Base-by-base conservation (phyloP, 2,797 vertebrate species). In the Sebastes kiyomatsui region DNA sequence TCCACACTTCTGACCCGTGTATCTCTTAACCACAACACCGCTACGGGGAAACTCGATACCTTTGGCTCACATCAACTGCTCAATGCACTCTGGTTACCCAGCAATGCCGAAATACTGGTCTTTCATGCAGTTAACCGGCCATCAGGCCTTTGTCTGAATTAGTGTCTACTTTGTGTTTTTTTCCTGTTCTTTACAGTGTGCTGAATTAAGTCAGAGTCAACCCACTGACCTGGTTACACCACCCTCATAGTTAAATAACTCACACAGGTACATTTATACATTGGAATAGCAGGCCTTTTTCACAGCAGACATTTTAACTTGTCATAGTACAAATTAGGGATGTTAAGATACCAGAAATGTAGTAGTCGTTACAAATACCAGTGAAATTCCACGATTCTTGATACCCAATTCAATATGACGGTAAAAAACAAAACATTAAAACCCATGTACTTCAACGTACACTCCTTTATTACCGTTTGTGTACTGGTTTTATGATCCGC, bases 71-170 rank as follows among this genome's bases (percentile, higher is more conserved):
- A 86, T 70, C 86, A 73, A 56, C 75, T 22, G 52, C 75, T 80
- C 69, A 22, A 8, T 70, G 30, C 20, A 14, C 52, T 56, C 49
- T 79, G 66, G 85, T 88, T 77, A 81, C 81, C 66, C 52, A 75
- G 83, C 84, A 81, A 82, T 85, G 78, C 80, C 52, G 66, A 80
- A 85, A 77, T 84, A 72, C 84, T 67, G 80, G 56, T 81, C 67
- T 70, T 60, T 71, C 83, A 67, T 71, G 62, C 65, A 78, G 72
- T 52, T 18, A 20, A 67, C 42, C 10, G 23, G 62, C 61, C 49
- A 71, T 70, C 61, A 30, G 18, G 54, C 49, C 61, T 77, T 59
- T 30, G 55, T 80, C 58, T 79, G 28, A 82, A 83, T 69, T 35
- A 61, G 65, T 67, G 23, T 72, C 33, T 27, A 22, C 58, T 59